phyloP scores from a whole-genome alignment of 2,888 invertebrate species.

The Cantharis rustica region DNA sequence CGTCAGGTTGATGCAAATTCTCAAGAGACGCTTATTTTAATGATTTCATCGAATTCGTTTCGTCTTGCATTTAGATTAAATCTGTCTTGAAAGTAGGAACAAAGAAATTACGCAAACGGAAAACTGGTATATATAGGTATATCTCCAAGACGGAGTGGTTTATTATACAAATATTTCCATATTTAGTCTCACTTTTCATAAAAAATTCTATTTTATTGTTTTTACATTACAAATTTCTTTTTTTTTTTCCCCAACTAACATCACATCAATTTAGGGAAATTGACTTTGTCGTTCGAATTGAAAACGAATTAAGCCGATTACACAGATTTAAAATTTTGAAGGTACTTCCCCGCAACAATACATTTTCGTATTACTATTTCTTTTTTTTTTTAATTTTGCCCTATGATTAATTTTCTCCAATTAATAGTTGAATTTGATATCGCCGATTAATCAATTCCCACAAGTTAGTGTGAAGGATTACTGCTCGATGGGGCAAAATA shows the following conservation, averaged over 20 bases:
- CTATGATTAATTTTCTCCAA: too few relatives aligned
- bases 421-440: background rate
- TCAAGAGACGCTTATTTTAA: conserved; percentile 19
- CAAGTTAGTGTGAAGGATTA: too few relatives aligned
- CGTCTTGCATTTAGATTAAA: conserved; percentile 13
- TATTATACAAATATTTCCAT: conserved; percentile 12
- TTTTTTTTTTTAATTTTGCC: too few relatives aligned
- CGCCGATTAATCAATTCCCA: background rate
- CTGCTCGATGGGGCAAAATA: too few relatives aligned
- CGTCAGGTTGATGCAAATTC: conserved; percentile 22
- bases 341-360: background rate
- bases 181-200: conserved; percentile 1
- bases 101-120: conserved; percentile 8
- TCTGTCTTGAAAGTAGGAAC: conserved; percentile 2
- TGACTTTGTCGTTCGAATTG: background rate
- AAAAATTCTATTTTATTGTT: conserved; percentile 5
- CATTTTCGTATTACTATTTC: background rate
- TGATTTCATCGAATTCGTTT: conserved; percentile 25
- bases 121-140: background rate
- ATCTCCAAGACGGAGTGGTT: conserved; percentile 2
- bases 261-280: background rate
- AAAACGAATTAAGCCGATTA: background rate
- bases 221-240: background rate
- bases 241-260: background rate
- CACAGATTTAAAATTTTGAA: background rate